phyloP scores from a whole-genome alignment of 1,140 invertebrate genomes.

The Drosophila bifasciata region DNA sequence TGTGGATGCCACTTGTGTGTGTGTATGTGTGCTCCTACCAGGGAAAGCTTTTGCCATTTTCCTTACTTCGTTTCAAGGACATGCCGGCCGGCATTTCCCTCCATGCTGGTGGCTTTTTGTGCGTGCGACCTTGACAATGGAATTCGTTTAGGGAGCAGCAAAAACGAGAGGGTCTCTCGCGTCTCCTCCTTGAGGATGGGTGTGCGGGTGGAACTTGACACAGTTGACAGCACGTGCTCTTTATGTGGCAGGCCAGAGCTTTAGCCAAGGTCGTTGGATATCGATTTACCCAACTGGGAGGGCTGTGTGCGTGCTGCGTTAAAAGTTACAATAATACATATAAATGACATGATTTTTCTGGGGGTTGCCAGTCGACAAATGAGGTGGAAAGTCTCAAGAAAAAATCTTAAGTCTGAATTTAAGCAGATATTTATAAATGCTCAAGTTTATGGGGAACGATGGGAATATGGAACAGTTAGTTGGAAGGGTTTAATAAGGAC shows the following conservation, averaged over 20 bases:
- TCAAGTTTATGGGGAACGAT: too few relatives aligned
- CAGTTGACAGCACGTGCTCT: constrained; percentile 77
- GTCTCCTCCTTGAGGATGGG: constrained; percentile 6
- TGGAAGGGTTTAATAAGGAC: neutral
- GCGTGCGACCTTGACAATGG: constrained; percentile 73
- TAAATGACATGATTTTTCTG: constrained; percentile 11
- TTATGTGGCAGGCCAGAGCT: constrained; percentile 23
- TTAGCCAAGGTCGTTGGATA: constrained; percentile 61
- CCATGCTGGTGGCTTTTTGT: constrained; percentile 39
- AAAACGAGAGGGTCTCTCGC: too few relatives aligned
- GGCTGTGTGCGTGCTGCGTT: constrained; percentile 20
- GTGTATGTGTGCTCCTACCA: constrained; percentile 34
- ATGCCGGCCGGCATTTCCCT: constrained; percentile 66
- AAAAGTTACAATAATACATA: constrained; percentile 10
- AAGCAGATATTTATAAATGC: neutral
- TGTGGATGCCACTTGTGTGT: constrained; percentile 46
- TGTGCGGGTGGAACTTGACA: constrained; percentile 59
- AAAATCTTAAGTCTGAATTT: too few relatives aligned
- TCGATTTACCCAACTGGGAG: constrained; percentile 57
- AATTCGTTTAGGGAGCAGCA: constrained; percentile 63
- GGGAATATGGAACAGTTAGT: too few relatives aligned
- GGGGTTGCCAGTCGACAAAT: neutral
- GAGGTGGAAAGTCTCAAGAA: neutral
- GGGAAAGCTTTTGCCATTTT: constrained; percentile 44
- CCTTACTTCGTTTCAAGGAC: constrained; percentile 60